Conservation (phyloP, 1,140 invertebrate genomes). For the Rhagoletis zephyria region DNA sequence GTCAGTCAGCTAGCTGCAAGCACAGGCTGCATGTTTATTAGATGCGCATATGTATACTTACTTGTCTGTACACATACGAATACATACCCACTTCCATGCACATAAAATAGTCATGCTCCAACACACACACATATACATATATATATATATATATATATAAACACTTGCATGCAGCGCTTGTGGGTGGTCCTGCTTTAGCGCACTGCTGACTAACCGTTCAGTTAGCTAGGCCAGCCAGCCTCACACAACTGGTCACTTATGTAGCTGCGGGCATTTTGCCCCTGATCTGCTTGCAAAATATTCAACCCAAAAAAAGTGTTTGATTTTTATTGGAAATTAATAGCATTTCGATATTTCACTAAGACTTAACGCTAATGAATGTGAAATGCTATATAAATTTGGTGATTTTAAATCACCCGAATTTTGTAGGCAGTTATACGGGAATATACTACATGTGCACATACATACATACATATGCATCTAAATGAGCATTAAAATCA, state of each 20-base stretch:
- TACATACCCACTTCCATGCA: background rate
- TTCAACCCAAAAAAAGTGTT: background rate
- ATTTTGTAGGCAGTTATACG: background rate
- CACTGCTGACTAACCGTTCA: conserved; percentile 36
- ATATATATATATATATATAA: too few relatives aligned
- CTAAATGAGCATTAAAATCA: background rate
- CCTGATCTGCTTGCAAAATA: background rate
- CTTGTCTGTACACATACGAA: too few relatives aligned
- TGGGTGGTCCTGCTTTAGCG: conserved; percentile 15
- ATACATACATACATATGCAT: background rate
- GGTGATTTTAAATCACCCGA: background rate
- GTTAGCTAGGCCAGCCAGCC: background rate
- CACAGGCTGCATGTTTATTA: background rate
- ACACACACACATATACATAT: too few relatives aligned
- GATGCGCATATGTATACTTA: background rate
- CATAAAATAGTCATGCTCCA: background rate
- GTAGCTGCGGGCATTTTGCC: background rate
- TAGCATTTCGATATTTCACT: conserved; percentile 22
- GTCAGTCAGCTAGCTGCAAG: background rate
- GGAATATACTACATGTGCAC: background rate
- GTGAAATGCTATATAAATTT: conserved; percentile 29
- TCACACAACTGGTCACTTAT: background rate
- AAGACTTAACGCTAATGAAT: conserved; percentile 18
- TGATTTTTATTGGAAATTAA: conserved; percentile 5
- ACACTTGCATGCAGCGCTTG: background rate